Evolutionary conservation across 2,113 vertebrate species (phyloP), one percentile per base, ranked within the genome.

Genomic region (Pitta sordida): DNA sequence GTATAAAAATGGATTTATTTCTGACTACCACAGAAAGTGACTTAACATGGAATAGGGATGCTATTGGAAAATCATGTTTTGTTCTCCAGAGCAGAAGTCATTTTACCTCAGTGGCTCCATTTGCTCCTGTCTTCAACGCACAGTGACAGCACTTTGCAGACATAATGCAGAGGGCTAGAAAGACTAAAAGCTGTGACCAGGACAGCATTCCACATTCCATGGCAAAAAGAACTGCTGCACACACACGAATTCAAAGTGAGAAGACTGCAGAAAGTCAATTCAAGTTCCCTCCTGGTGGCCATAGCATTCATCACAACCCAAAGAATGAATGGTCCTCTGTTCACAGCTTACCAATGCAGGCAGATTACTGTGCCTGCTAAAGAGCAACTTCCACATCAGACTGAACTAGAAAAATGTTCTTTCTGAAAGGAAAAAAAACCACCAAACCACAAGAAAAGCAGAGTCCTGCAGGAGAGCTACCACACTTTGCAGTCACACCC

Each of bases 1-100:
- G 26, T 73, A 64, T 24, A 16, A 92, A 96, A 94, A 93, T 37
- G 15, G 82, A 90, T 85, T 94, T 88, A 73, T 76, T 88, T 91
- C 76, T 60, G 44, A 67, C 75, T 88, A 26, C 53, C 39, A 73
- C 15, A 70, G 49, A 73, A 83, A 80, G 37, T 27, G 34, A 71
- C 44, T 46, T 67, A 86, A 67, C 2, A 3, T 49, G 30, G 71
- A 88, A 83, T n/a, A 81, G 23, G 34, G 43, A 86, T 70, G 55
- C 59, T 76, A 46, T 12, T 53, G 65, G 75, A 51, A 95, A 95
- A 46, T 9, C 21, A 18, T 3, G 7, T 34, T 83, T 73, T 64
- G 70, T 20, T 77, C 59, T 63, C 59, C 1, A 2, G 37, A 78
- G 83, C 71, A 80, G 63, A 86, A 69, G 24, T 41, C 4, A 62